These are phyloP conservation scores for Drosophila elegans DNA, from an alignment of 1,140 invertebrate species.

Conservation along the genomic window DNA sequence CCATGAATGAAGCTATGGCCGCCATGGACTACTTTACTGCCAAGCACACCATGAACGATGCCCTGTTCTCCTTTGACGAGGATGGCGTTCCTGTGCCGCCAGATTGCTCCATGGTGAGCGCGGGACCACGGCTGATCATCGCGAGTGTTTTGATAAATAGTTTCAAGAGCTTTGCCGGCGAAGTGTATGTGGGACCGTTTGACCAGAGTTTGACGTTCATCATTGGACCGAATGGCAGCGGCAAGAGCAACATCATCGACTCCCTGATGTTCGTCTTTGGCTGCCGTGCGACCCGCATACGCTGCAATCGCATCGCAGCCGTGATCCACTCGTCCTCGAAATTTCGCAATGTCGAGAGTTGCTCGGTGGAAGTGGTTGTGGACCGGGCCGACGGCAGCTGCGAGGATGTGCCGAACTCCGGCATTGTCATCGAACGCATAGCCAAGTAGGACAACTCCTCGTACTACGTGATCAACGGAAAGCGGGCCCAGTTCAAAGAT, in stretches of 20 bases:
- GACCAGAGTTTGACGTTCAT: conserved; percentile 98
- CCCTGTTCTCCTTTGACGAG: conserved; percentile 76
- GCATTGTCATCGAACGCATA: conserved; percentile 94
- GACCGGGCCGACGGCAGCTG: conserved; percentile 91
- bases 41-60: conserved; percentile 51
- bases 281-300: conserved; percentile 97
- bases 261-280: conserved; percentile 99
- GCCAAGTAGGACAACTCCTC: conserved; percentile 96
- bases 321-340: conserved; percentile 97
- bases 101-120: conserved; percentile 88
- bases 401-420: conserved; percentile 90
- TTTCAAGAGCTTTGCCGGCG: conserved; percentile 98
- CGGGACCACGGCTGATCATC: conserved; percentile 94
- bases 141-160: conserved; percentile 96
- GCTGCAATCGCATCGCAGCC: conserved; percentile 97
- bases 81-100: conserved; percentile 88
- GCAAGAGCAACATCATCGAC: conserved; percentile 99
- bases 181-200: conserved; percentile 92
- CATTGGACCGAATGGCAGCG: conserved; percentile 99
- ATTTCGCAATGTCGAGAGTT: conserved; percentile 91
- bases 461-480: conserved; percentile 93
- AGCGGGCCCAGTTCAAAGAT: conserved; percentile 94
- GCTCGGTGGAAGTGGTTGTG: conserved; percentile 95
- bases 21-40: too few relatives aligned
- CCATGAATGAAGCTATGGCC: too few relatives aligned